A percentile compares a stretch with the other conserved stretches of the same genome.
phyloP scores from a whole-genome alignment of 2,113 vertebrate species.

The Muntiacus reevesi region DNA sequence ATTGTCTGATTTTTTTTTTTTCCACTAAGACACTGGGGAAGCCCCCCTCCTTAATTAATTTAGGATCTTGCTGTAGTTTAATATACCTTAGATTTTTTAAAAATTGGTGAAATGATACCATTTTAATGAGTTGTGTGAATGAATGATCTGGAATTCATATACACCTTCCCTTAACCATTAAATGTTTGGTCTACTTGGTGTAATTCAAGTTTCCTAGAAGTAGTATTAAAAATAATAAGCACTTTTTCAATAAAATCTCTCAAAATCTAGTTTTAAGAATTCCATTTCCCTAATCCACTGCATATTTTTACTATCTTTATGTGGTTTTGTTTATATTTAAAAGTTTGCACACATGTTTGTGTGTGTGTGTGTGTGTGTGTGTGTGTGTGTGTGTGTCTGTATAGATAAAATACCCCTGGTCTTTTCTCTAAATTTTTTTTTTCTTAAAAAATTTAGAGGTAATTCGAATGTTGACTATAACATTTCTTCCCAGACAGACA shows the following conservation, averaged over 20 bases:
- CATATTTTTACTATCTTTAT: not conserved
- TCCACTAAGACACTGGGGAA: not conserved
- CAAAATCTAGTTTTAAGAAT: conserved; percentile 23
- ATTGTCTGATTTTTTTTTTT: not conserved
- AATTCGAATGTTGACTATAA: conserved; percentile 63
- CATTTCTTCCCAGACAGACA: conserved; percentile 68
- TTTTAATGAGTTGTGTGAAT: not conserved
- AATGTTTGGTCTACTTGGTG: conserved; percentile 30
- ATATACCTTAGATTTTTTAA: not conserved
- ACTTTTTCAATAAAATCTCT: conserved; percentile 32
- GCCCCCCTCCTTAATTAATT: conserved; percentile 42
- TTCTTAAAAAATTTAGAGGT: conserved; percentile 59
- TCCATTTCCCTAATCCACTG: not conserved
- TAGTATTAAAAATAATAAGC: not conserved
- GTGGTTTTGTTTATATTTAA: not conserved
- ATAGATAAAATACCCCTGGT: not conserved
- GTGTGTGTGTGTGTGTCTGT: not conserved
- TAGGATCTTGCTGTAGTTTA: conserved; percentile 28
- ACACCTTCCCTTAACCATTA: not conserved
- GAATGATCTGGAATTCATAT: conserved; percentile 1
- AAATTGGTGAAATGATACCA: not conserved
- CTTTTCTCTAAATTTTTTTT: conserved; percentile 54
- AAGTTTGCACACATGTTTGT: not conserved
- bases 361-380: not conserved
- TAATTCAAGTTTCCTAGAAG: not conserved